These are phyloP conservation scores for Linurgus olivaceus DNA, from an alignment of 2,797 vertebrate genomes.

Conservation along the genomic window DNA sequence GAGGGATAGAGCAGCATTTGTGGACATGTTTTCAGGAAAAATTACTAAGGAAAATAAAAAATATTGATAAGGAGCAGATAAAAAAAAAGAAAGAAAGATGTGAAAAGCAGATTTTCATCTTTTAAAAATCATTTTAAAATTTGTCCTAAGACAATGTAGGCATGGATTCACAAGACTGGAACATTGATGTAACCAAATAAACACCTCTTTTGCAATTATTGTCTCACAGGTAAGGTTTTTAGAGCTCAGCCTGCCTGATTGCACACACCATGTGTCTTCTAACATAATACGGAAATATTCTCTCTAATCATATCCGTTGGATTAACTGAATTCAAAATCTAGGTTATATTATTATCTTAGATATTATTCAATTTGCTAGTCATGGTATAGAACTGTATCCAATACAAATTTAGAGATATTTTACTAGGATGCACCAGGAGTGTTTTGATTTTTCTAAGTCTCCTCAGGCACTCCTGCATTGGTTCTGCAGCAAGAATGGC, in stretches of 20 bases:
- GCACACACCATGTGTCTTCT: background rate
- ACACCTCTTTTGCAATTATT: background rate
- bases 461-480: background rate
- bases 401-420: background rate
- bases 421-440: background rate
- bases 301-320: background rate
- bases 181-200: background rate
- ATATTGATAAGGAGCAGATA: background rate
- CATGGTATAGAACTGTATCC: background rate
- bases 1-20: background rate
- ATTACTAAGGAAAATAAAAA: background rate
- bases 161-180: background rate
- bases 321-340: background rate
- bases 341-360: background rate
- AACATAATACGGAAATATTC: background rate
- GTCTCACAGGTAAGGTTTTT: background rate
- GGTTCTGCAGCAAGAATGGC: background rate
- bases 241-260: background rate
- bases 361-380: background rate
- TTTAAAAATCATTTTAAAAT: background rate
- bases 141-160: background rate
- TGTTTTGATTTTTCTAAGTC: background rate
- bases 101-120: background rate
- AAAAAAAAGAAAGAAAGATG: rapidly evolving
- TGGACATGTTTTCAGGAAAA: background rate